Evolutionary conservation across 1,140 invertebrate species (phyloP), one percentile per base, ranked within the genome.

Genomic region (Acromyrmex echinatior): DNA sequence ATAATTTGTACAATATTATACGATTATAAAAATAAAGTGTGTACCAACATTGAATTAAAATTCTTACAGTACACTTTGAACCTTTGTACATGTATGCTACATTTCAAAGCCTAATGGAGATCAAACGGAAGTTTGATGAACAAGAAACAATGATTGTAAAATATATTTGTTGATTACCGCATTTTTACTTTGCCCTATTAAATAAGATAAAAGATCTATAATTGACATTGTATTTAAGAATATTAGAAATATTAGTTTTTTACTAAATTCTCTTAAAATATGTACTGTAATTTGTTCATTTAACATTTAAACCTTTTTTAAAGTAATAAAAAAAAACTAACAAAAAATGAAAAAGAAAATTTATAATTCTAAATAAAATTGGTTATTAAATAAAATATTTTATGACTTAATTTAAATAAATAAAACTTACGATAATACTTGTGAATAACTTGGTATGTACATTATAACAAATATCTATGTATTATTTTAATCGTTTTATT

Each of bases 1-100:
- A 95, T 95, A 93, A 95, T 95, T 95, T 95, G 95, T 95, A 95
- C 94, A 95, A 95, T 95, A 95, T 95, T 94, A 94, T 95, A 95
- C 92, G 93, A 95, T 93, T 94, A 94, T 91, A 92, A 93, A 92
- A 95, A 95, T 95, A 95, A 95, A 95, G 94, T 95, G 94, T 95
- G 92, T 95, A 95, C 94, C 94, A 95, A 95, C 94, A 95, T 95
- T 95, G 93, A 95, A 95, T 90, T 93, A 90, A 79, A 88, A 73
- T 79, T 89, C n/a, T 49, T 84, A 10, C 25, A 62, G 18, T 62
- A 62, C 18, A 62, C 45, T 76, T 39, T 0, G 35, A 84, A 70
- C 66, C 66, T 70, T 49, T 25, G 9, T 10, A 45, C 12, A 25
- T 28, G 25, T 70, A 25, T 3, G 21, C 2, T 28, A 49, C 7